phyloP scores from a whole-genome alignment of 2,888 invertebrate genomes.

The Mythimna vitellina region DNA sequence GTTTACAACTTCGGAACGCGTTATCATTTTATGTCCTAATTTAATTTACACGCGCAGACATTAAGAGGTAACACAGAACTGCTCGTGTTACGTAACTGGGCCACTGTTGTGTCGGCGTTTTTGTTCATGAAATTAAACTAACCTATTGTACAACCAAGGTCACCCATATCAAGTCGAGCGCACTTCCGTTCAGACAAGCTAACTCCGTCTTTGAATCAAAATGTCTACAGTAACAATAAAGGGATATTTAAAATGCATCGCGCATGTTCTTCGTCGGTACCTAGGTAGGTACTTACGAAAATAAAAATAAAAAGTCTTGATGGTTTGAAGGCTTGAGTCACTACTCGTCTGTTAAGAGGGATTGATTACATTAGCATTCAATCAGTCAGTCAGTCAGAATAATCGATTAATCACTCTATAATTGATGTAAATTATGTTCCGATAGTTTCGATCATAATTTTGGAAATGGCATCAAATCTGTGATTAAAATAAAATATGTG shows the following conservation, averaged over 20 bases:
- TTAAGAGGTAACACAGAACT: constrained; percentile 49
- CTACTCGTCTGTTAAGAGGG: constrained; percentile 13
- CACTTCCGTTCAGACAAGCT: constrained; percentile 76
- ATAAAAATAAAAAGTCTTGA: constrained; percentile 26
- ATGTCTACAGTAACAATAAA: constrained; percentile 44
- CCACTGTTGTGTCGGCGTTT: constrained; percentile 68
- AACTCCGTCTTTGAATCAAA: constrained; percentile 54
- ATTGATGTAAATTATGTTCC: constrained; percentile 3
- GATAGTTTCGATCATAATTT: neutral
- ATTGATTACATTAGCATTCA: constrained; percentile 33
- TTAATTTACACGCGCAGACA: constrained; percentile 65
- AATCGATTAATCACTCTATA: constrained; percentile 31
- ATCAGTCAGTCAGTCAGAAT: constrained; percentile 6
- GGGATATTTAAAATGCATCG: constrained; percentile 57
- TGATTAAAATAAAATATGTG: no score
- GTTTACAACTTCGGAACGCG: constrained; percentile 54
- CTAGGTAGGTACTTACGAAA: constrained; percentile 14
- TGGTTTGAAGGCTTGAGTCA: constrained; percentile 20
- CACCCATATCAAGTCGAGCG: constrained; percentile 84
- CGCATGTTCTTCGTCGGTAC: constrained; percentile 30
- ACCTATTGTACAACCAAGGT: constrained; percentile 85
- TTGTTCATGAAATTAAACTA: constrained; percentile 67
- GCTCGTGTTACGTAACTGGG: constrained; percentile 75
- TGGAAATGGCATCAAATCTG: no score
- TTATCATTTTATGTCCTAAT: constrained; percentile 68